Evolutionary conservation across 2,113 vertebrate species (phyloP), one percentile per base, ranked within the genome.

Genomic region (Campylomormyrus numenius): DNA sequence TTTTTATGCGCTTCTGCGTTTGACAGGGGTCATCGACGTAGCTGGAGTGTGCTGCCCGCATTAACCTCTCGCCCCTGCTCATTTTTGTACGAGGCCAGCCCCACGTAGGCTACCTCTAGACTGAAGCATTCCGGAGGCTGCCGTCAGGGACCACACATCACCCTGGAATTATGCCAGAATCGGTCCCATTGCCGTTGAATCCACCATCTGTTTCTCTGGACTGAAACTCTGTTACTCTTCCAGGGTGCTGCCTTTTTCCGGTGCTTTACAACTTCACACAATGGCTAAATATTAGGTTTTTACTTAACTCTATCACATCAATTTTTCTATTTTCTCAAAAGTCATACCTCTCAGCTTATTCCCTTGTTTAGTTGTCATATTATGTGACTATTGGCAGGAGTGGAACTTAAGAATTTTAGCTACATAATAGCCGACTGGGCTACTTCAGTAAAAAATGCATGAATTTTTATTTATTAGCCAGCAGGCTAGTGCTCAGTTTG

Each of bases 1-100:
- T 95, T 96, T 96, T 95, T 96, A 95, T 94, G 92, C 77, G 90
- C 93, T 66, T 91, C 92, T 89, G 46, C 50, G 27, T 53, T 74
- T 94, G 94, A 90, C 91, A 92, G 92, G 90, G 91, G 93, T 92
- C 92, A 91, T 48, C 83, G 91, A 91, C 46, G 93, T 70, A 91
- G 94, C 95, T 94, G 95, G 95, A 92, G 91, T 91, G 91, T 88
- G 49, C 62, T 46, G 27, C 92, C 91, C 50, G 86, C 92, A 92
- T 88, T 90, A 89, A 88, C 90, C 90, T 80, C 31, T 17, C 17
- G 5, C 4, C 35, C 35, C 5, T 48, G 83, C 42, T 85, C 39
- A 48, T 85, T 85, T 48, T n/a, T n/a, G 21, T 85, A n/a, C 2
- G 8, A 7, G 19, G 0, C 62, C 31, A 80, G 31, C 70, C 70